These are phyloP conservation scores for Deladenus siricidicola DNA, from an alignment of 2,888 invertebrate genomes.

Conservation along the genomic window DNA sequence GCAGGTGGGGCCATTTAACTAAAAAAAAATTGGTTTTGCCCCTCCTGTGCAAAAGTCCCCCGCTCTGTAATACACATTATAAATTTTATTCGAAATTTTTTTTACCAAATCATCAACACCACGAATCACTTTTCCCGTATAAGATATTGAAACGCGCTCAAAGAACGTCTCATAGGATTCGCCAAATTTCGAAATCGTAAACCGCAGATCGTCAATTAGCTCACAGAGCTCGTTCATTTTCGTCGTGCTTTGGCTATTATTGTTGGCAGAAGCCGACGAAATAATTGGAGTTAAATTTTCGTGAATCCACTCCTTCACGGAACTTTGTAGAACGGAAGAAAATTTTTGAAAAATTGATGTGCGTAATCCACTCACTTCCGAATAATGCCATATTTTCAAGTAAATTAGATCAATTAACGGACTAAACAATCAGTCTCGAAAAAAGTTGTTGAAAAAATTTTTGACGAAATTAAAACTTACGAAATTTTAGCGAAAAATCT, in stretches of 20 bases:
- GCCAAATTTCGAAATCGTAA: conserved; percentile 4
- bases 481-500: background rate
- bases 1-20: no score
- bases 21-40: no score
- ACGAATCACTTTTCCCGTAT: conserved; percentile 12
- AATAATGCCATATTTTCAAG: conserved; percentile 14
- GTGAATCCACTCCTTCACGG: no score
- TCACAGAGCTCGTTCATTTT: conserved; percentile 13
- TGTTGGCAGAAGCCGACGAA: no score
- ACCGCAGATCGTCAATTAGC: conserved; percentile 15
- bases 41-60: no score
- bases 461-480: background rate
- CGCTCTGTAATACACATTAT: no score
- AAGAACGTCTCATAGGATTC: conserved; percentile 19
- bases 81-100: no score
- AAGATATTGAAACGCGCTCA: conserved; percentile 9
- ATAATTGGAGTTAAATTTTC: no score
- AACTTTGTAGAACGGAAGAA: no score
- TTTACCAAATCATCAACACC: conserved; percentile 19
- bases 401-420: conserved; percentile 13
- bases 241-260: no score
- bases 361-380: background rate
- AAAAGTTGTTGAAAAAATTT: background rate
- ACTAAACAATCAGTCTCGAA: conserved; percentile 5
- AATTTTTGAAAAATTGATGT: no score